Base-by-base conservation (phyloP, 2,888 invertebrate species). In the Alsophila aescularia region DNA sequence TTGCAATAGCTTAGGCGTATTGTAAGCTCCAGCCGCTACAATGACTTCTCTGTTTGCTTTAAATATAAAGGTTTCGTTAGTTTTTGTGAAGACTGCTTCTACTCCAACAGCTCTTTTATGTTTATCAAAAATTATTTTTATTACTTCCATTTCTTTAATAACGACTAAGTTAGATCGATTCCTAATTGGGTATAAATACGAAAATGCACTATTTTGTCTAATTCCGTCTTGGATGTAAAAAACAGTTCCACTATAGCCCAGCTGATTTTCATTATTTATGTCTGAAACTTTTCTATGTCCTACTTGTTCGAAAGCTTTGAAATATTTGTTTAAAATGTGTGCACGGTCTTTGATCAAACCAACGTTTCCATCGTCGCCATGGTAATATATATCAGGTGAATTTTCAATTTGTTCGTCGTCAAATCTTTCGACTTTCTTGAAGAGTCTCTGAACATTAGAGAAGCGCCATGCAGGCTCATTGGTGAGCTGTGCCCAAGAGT, bases 391-490 rank as follows among this genome's bases (percentile, higher is more conserved):
- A 35, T 63, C 57, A 4, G 43, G 10, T 4, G 73, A 69, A 0
- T 50, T 45, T 0, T 62, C 9, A 2, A 73, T 56, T 18, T 50
- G 43, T 2, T 40, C n/a, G 31, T 70, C 70, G 14, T 66, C 47
- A n/a, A 73, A 41, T 16, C 89, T 83, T 70, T 93, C 84, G 0
- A 85, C 82, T 52, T 90, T 92, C 8, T 83, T 81, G 24, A 88
- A 87, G 58, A 87, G 93, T 1, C 82, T 74, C 0, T 79, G 60
- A 2, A 91, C 83, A 10, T 88, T 82, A 1, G 87, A 69, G 78
- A 90, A 93, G 13, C 81, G 81, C 93, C 93, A 93, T 0, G 89
- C 85, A 0, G 65, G 36, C 51, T 93, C 92, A 1, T 92, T 90
- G n/a, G 78, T 60, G 3, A 57, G 53, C 0, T 66, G 66, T 10